Evolutionary conservation across 1,140 invertebrate species (phyloP).

Genomic region (Brachionus paranguensis): DNA sequence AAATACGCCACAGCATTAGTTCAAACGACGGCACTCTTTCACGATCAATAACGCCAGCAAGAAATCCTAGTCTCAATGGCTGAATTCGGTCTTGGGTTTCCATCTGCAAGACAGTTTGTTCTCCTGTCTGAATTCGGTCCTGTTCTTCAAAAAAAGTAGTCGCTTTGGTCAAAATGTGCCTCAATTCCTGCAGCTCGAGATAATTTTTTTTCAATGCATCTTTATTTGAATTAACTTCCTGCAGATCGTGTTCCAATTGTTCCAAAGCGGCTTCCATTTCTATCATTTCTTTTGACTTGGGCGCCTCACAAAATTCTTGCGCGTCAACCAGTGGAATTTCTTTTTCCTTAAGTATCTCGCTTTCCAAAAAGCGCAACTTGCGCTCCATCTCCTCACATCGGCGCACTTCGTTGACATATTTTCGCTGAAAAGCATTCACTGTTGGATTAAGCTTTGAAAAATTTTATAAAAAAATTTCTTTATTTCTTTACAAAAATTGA

Average conservation of each 20-base stretch:
- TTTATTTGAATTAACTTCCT: constrained; percentile 75
- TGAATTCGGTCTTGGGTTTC: constrained; percentile 5
- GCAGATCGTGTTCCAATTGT: constrained; percentile 52
- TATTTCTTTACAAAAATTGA: not conserved
- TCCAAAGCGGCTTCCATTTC: constrained; percentile 72
- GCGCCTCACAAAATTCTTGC: constrained; percentile 85
- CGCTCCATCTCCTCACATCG: constrained; percentile 57
- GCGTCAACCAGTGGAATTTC: constrained; percentile 88
- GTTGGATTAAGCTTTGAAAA: constrained; percentile 44
- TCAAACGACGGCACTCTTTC: constrained; percentile 93
- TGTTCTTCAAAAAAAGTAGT: constrained; percentile 81
- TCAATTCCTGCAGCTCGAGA: constrained; percentile 83
- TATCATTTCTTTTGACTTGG: constrained; percentile 90
- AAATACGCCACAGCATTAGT: constrained; percentile 94
- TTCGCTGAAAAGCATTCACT: constrained; percentile 59
- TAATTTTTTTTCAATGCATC: constrained; percentile 87
- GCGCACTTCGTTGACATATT: constrained; percentile 60
- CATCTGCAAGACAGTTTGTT: constrained; percentile 24
- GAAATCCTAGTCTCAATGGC: constrained; percentile 45
- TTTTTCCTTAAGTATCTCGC: constrained; percentile 71
- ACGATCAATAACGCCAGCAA: constrained; percentile 63
- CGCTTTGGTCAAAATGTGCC: constrained; percentile 85
- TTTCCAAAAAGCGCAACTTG: constrained; percentile 71
- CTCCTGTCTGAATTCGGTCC: constrained; percentile 12
- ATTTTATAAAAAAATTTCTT: not conserved